Evolutionary conservation across 1,140 invertebrate genomes (phyloP), one percentile per base, ranked within the genome.

Genomic region (Coelopa frigida): DNA sequence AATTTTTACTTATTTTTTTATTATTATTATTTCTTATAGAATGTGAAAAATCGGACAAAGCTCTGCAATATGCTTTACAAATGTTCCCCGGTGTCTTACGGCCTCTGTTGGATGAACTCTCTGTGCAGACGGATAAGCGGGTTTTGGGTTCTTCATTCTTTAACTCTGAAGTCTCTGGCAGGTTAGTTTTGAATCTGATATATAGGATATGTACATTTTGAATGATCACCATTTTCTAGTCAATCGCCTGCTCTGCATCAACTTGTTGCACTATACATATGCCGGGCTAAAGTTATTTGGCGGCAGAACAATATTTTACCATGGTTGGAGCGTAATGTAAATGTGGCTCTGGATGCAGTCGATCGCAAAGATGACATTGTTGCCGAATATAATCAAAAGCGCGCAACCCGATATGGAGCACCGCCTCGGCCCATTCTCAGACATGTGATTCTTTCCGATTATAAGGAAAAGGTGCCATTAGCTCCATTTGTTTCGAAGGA

Each of bases 11-110:
- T 15, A 14, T 10, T n/a, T 5, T 27, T 70, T n/a, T 53, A 56
- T 55, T 23, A 54, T 55, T 23, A 27, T 17, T 31, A 44, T 44
- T 14, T 7, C 41, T 67, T 15, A 53, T 55, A 50, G 59, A 71
- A 40, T 70, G 69, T 36, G 61, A 68, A 12, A 72, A 74, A 46
- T 82, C 87, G 3, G 75, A 85, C 52, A 55, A 74, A 33, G 53
- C 80, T 41, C 63, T 94, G 14, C 82, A 89, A 66, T 78, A 85
- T 47, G 85, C 89, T 12, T 70, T 96, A 6, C 72, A 90, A 3
- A 85, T 86, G 80, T 94, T 92, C 71, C 91, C 92, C 3, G 79
- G 79, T 5, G 75, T 92, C 6, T 59, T 94, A 4, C 59, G 78
- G 14, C 78, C 79, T 0, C 70, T 93, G 11, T 56, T 91, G 22